Base-by-base conservation (phyloP, 2,888 invertebrate genomes). In the Amphiduros pacificus region DNA sequence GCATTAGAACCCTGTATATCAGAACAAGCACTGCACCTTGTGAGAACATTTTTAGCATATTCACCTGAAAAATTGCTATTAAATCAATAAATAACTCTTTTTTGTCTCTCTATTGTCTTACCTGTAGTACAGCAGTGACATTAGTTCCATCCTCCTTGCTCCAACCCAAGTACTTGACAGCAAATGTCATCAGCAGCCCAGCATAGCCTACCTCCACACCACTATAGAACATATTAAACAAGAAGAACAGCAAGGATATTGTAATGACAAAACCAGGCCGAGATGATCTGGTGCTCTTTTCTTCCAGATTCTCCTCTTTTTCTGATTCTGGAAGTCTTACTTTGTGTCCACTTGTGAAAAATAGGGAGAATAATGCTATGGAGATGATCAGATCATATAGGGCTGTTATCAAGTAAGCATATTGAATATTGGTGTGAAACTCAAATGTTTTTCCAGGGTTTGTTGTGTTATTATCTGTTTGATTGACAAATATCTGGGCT, bases 181-280 rank as follows among this genome's bases (percentile, higher is more conserved):
- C 74, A 71, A 80, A 83, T 11, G 80, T 78, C 53, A 80, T 73
- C n/a, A 83, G 70, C 17, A 83, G 72, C 27, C 82, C 83, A 2
- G 83, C 82, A 71, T 75, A 83, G 5, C 82, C 78, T 4, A 83
- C 80, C 67, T 84, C 83, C 64, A 81, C 74, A 2, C 84, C 83
- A 51, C 79, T 75, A 63, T 83, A 83, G 26, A 79, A 67, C 55
- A 82, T 73, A 55, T 79, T 77, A 63, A 84, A 81, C 26, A 79
- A 31, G 51, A 81, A 79, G 51, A 81, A 74, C 17, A 82, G 68
- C 2, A 72, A 57, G 2, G 81, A 74, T 2, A 83, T 64, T 5
- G 29, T 59, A 17, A 40, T 28, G 11, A 54, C 50, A 48, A 62
- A 62, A 20, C 14, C 1, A 17, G 44, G 44, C 22, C 44, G 5